Evolutionary conservation across 2,888 invertebrate species (phyloP).

Genomic region (Buathra laborator): DNA sequence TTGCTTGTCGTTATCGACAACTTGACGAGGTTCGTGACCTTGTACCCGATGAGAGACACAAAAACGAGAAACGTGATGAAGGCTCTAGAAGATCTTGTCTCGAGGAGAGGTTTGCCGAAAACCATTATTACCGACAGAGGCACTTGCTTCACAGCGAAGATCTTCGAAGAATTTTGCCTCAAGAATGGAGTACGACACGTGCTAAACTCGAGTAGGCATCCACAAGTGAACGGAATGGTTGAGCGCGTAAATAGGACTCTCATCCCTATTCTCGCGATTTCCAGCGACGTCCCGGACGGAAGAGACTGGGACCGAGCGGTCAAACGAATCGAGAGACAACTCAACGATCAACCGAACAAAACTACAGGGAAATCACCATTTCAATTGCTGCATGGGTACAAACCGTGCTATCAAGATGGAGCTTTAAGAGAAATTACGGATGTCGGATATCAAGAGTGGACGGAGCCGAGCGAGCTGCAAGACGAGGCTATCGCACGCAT

Average conservation of each 20-base stretch:
- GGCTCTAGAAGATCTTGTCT: slow-evolving; percentile 54
- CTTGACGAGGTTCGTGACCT: slow-evolving; percentile 7
- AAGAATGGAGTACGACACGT: slow-evolving; percentile 15
- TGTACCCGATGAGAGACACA: not conserved
- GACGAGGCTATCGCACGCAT: not conserved
- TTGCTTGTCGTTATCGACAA: slow-evolving; percentile 64
- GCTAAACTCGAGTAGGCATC: slow-evolving; percentile 28
- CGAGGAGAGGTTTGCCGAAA: slow-evolving; percentile 56
- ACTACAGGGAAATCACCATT: slow-evolving; percentile 63
- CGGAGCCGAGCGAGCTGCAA: not conserved
- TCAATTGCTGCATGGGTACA: slow-evolving; percentile 64
- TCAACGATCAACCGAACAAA: slow-evolving; percentile 59
- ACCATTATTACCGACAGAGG: slow-evolving; percentile 67
- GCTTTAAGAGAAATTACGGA: not conserved
- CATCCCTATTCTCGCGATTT: slow-evolving; percentile 44
- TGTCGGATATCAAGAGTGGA: not conserved
- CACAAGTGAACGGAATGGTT: slow-evolving; percentile 52
- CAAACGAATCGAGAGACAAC: slow-evolving; percentile 50
- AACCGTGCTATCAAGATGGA: slow-evolving; percentile 60
- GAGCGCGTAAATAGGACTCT: slow-evolving; percentile 68
- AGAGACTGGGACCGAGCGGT: slow-evolving; percentile 55
- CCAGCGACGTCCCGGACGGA: slow-evolving; percentile 24
- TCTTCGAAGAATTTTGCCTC: slow-evolving; percentile 31
- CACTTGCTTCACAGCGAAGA: slow-evolving; percentile 56
- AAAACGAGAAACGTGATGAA: not conserved